A percentile compares a stretch with the other conserved stretches of the same genome.
These are phyloP conservation scores for Drosophila fuyamai DNA, from an alignment of 1,140 invertebrate genomes.

Conservation along the genomic window DNA sequence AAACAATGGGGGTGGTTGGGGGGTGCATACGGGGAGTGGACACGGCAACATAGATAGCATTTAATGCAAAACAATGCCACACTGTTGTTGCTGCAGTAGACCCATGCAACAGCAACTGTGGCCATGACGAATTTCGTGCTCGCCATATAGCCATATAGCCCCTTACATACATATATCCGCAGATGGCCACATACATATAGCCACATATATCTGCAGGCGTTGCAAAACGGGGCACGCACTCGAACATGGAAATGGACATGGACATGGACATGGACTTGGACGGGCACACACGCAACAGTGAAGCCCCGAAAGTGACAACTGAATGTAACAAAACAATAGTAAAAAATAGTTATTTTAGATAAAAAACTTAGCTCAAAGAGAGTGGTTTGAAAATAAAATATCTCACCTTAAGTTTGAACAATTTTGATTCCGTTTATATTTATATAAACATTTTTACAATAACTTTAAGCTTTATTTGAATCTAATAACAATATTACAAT, in stretches of 20 bases:
- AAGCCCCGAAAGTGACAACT: too few species aligned
- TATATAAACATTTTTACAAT: too few species aligned
- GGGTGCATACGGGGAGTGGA: constrained; percentile 16
- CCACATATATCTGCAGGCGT: constrained; percentile 63
- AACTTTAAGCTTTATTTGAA: too few species aligned
- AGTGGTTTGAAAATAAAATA: too few species aligned
- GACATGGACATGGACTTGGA: constrained; percentile 13
- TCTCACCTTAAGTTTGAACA: too few species aligned
- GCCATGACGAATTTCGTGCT: constrained; percentile 70
- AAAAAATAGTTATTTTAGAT: too few species aligned
- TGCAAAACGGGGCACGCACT: constrained; percentile 72
- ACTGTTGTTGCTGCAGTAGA: constrained; percentile 24
- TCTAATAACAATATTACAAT: too few species aligned
- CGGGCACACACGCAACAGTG: constrained; percentile 19
- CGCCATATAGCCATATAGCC: constrained; percentile 1
- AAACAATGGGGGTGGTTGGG: neutral
- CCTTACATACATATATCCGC: constrained; percentile 1
- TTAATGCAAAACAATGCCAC: constrained; percentile 72
- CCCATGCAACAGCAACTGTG: constrained; percentile 42
- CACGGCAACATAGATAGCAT: constrained; percentile 70
- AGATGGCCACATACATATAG: constrained; percentile 16
- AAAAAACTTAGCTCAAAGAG: too few species aligned
- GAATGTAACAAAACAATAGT: too few species aligned
- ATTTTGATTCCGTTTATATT: too few species aligned
- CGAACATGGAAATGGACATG: constrained; percentile 27